Evolutionary conservation across 2,113 vertebrate species (phyloP), one percentile per base, ranked within the genome.

Genomic region (Gymnarchus niloticus): DNA sequence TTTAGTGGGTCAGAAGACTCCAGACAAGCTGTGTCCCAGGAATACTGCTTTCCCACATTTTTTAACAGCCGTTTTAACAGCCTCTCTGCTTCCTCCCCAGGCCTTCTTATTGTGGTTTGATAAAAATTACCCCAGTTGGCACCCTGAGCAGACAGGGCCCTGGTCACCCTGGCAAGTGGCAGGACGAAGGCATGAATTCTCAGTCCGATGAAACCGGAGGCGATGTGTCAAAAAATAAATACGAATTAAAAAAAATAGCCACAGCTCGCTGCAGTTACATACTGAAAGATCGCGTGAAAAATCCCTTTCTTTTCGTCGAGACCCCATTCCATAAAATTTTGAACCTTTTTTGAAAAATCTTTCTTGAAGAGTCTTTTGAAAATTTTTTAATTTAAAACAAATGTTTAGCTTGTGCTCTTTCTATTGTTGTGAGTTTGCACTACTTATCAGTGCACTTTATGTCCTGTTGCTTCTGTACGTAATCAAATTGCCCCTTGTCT

Each of bases 1-100:
- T 83, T 87, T 89, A 84, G 37, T 56, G 49, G 85, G 87, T 88
- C 90, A 89, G 83, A 89, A 93, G 88, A 90, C 89, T 88, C 87
- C 82, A 84, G 88, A 80, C 83, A 84, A 90, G 88, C 54, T 57
- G 6, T 56, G 57, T 1, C 90, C 90, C 88, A 89, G 78, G 87
- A 90, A 89, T 93, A 91, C 88, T 86, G 85, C 87, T 59, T 87
- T 81, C 73, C 85, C 88, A 90, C 84, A 88, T 91, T 88, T 37
- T 87, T 83, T 85, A 88, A 91, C 25, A 23, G 87, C 88, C 86
- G 86, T 46, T 46, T 77, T n/a, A 44, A 6, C 52, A 54, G 17
- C 21, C 21, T 77, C 10, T 37, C 44, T 1, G 19, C 73, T 77
- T 10, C 41, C 21, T 7, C 41, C 44, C 14, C 73, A 77, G 21